Evolutionary conservation across 2,888 invertebrate species (phyloP).

Genomic region (Pyrochroa serraticornis): DNA sequence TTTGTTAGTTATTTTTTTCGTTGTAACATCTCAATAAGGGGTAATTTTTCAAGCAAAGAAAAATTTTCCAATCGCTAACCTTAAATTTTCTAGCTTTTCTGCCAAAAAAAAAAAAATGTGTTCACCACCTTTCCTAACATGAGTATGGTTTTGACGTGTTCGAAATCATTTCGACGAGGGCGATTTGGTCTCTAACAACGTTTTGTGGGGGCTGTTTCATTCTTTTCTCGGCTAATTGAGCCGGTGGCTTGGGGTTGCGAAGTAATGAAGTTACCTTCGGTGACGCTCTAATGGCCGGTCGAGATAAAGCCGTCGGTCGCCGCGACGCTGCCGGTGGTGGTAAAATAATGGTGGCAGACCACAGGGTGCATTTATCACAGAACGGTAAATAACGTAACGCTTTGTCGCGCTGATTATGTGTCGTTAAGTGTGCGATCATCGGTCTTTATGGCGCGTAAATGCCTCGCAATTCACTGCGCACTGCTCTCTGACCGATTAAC

Average conservation of each 20-base stretch:
- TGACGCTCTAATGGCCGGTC: constrained; percentile 27
- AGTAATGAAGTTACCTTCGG: constrained; percentile 52
- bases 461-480: constrained; percentile 31
- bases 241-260: constrained; percentile 55
- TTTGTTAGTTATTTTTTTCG: too few relatives aligned
- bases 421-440: constrained; percentile 51
- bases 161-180: neutral
- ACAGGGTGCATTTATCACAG: constrained; percentile 45
- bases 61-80: too few relatives aligned
- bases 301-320: constrained; percentile 29
- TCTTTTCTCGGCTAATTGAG: constrained; percentile 63
- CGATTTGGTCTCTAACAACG: constrained; percentile 7
- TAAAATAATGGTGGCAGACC: constrained; percentile 49
- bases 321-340: constrained; percentile 2
- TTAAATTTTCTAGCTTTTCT: too few relatives aligned
- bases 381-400: constrained; percentile 47
- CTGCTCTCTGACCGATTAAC: constrained; percentile 40
- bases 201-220: constrained; percentile 7
- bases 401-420: constrained; percentile 51
- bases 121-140: neutral
- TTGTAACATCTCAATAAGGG: too few relatives aligned
- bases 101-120: neutral
- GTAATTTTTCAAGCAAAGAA: too few relatives aligned
- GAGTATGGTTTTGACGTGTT: constrained; percentile 9
- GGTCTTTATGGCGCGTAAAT: constrained; percentile 53